Base-by-base conservation (phyloP, 2,113 vertebrate genomes). In the Theristicus caerulescens region DNA sequence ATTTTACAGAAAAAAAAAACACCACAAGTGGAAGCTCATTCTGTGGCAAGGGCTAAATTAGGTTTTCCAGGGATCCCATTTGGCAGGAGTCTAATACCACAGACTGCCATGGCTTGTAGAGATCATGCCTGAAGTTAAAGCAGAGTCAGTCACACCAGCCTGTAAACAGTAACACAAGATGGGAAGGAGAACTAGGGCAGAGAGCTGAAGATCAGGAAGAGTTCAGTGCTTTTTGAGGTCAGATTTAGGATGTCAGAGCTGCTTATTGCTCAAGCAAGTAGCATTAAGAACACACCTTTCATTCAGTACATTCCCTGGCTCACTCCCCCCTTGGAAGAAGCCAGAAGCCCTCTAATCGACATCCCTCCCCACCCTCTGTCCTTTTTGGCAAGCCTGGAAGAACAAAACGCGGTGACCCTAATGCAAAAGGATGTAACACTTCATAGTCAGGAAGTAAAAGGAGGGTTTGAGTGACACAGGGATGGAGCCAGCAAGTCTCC, bases 261-360 rank as follows among this genome's bases (percentile, higher is more conserved):
- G 47, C 42, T 86, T 73, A 59, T 24, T 80, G 70, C 69, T 93
- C 51, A 44, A 59, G 55, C 62, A 90, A 93, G 59, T 15, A 72
- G 65, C 32, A 40, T 51, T 70, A 46, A 55, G 57, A 91, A 67
- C 72, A 91, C 88, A 93, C 88, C 83, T 91, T 78, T 86, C 54
- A 71, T 61, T 89, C 86, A 91, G 91, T 76, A 94, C 77, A 91
- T 95, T 96, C 92, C 49, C 90, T 94, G 94, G 88, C 94, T 94
- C 32, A 4, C 52, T 83, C 15, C 0, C 29, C 27, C 15, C 24
- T 36, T 59, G 51, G 49, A 90, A 55, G 77, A 78, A 91, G 90
- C 55, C 92, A 91, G 34, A 81, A 86, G 40, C 27, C 57, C 74
- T 55, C 67, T 62, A 55, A 88, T 1, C 1, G 14, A 86, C 34